Evolutionary conservation across 2,888 invertebrate species (phyloP).

Genomic region (Drosophila lutescens): DNA sequence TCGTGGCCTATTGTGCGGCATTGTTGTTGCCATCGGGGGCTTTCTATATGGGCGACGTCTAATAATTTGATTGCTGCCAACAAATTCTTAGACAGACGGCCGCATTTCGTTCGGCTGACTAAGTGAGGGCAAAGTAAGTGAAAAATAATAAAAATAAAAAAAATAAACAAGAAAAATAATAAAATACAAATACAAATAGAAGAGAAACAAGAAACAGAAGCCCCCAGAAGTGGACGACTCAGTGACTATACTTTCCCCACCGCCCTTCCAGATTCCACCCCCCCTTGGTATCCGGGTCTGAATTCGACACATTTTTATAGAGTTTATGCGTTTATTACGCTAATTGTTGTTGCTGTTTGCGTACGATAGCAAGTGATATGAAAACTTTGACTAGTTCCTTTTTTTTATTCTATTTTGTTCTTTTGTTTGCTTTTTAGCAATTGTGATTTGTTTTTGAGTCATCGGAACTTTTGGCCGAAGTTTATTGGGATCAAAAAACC

Average conservation of each 20-base stretch:
- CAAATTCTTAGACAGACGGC: constrained; percentile 50
- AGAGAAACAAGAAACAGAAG: constrained; percentile 3
- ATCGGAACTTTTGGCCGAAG: constrained; percentile 11
- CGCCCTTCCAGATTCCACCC: neutral
- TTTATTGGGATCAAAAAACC: constrained; percentile 30
- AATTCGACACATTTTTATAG: constrained; percentile 17
- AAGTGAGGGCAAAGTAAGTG: constrained; percentile 36
- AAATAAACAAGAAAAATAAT: neutral
- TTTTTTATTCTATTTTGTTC: constrained; percentile 1
- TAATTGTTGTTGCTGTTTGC: constrained; percentile 47
- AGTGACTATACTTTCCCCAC: neutral
- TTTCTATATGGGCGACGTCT: constrained; percentile 35
- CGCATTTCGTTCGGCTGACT: constrained; percentile 42
- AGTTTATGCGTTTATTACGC: constrained; percentile 51
- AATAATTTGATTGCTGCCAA: constrained; percentile 77
- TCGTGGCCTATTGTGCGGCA: constrained; percentile 34
- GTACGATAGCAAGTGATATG: constrained; percentile 60
- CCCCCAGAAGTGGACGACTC: constrained; percentile 4
- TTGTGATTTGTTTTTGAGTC: constrained; percentile 58
- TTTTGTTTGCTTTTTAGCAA: constrained; percentile 19
- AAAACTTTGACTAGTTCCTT: constrained; percentile 14
- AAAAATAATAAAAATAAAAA: neutral
- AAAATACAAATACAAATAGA: neutral
- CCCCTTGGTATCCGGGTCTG: constrained; percentile 18
- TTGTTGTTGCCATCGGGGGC: constrained; percentile 24